These are phyloP conservation scores for Muraenolepis orangiensis DNA, from an alignment of 2,797 vertebrate genomes.

Conservation along the genomic window DNA sequence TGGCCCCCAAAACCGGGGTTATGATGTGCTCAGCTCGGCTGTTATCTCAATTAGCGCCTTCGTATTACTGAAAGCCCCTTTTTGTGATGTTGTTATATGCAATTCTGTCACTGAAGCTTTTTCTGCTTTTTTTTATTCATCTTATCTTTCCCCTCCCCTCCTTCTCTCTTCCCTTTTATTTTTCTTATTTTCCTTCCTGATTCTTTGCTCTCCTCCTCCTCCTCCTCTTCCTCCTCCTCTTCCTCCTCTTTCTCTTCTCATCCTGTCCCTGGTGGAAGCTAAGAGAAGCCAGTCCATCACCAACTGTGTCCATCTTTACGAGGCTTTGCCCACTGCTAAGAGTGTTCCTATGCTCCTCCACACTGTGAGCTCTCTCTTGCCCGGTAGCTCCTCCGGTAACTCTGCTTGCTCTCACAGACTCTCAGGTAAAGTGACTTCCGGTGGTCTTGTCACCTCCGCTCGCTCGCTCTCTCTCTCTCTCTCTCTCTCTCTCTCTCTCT, in stretches of 20 bases:
- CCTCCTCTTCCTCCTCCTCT: slow-evolving; percentile 42
- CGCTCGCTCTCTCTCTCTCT: no score
- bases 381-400: slow-evolving; percentile 95
- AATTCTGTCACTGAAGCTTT: neutral
- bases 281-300: slow-evolving; percentile 99
- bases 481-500: no score
- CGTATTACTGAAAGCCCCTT: neutral
- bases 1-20: no score
- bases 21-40: neutral
- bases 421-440: slow-evolving; percentile 88
- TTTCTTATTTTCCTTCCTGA: slow-evolving; percentile 44
- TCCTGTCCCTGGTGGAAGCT: slow-evolving; percentile 83
- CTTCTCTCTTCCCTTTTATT: neutral
- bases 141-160: neutral
- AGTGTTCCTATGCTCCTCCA: slow-evolving; percentile 97
- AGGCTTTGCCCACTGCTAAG: slow-evolving; percentile 97
- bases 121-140: neutral
- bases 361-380: slow-evolving; percentile 98
- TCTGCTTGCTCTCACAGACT: slow-evolving; percentile 96
- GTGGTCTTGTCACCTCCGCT: slow-evolving; percentile 38
- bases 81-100: neutral
- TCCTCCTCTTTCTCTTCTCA: slow-evolving; percentile 57
- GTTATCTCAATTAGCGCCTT: neutral
- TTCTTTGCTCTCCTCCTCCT: slow-evolving; percentile 40
- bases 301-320: slow-evolving; percentile 98